Evolutionary conservation across 1,140 invertebrate genomes (phyloP), one percentile per base, ranked within the genome.

Genomic region (Danaus plexippus): DNA sequence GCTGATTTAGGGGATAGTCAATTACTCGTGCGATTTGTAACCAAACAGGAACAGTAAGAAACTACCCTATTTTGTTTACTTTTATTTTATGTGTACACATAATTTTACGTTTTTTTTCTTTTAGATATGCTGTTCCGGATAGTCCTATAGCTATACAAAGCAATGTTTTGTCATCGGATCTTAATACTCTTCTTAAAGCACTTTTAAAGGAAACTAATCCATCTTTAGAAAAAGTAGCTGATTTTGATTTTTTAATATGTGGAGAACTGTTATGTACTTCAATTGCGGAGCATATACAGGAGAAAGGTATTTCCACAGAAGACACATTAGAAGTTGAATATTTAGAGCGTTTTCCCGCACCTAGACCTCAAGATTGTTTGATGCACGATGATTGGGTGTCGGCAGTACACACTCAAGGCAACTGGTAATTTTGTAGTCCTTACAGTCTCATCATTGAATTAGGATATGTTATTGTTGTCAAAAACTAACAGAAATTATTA

Each of bases 311-410:
- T 11, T 93, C 92, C 1, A 91, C 90, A 43, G 96, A 97, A 87
- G 89, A 90, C 52, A 92, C 95, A 18, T 87, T 98, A 63, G 92
- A 95, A 56, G 89, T 98, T 51, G 97, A 98, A 88, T 98, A 98
- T 88, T 85, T 98, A 42, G 94, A 96, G 80, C 90, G 93, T 67
- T 92, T 93, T 63, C 94, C 96, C 47, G 92, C 96, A 3, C 97
- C 97, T 0, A 90, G 95, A 73, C 97, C 97, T 9, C 90, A 96
- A 75, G 94, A 98, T 76, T 95, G 94, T 73, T 88, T 98, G 50
- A 89, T 96, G 69, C 96, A 98, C 80, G 96, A 98, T 87, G 97
- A 99, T 82, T 99, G 97, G 97, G 95, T 99, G 9, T 93, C 94
- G 49, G 92, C 95, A 43, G 92, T 97, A 15, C 91, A 94, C 63